Conservation (phyloP, 2,113 vertebrate species). For the Chrysochloris asiatica region DNA sequence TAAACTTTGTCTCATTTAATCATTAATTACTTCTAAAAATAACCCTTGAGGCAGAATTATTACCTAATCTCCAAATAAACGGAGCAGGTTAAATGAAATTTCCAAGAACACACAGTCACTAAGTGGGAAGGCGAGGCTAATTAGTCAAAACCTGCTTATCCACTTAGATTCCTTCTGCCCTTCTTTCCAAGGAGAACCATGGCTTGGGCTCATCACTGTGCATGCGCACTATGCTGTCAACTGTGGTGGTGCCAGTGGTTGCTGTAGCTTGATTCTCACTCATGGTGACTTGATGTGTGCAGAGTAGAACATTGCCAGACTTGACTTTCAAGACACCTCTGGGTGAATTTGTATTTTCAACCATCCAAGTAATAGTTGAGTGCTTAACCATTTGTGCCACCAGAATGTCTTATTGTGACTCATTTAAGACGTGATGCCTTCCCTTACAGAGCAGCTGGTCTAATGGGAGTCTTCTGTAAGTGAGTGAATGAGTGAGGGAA, state of each 20-base stretch:
- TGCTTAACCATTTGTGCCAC: background rate
- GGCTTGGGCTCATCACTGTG: background rate
- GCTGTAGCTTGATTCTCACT: background rate
- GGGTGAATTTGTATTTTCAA: background rate
- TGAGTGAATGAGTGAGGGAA: background rate
- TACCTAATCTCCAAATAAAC: no score
- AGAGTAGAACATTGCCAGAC: background rate
- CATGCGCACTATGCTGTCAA: background rate
- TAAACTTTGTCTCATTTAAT: no score
- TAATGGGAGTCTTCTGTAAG: background rate
- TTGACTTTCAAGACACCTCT: background rate
- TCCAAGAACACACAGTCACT: no score
- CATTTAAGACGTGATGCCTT: background rate
- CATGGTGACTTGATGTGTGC: background rate
- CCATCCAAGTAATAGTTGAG: background rate
- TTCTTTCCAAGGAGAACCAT: background rate
- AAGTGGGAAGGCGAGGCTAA: constrained; percentile 9
- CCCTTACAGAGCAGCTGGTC: background rate
- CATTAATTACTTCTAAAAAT: no score
- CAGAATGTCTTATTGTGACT: background rate
- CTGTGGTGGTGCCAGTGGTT: background rate
- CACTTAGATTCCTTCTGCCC: background rate
- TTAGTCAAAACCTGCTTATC: background rate
- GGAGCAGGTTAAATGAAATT: no score
- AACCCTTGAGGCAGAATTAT: no score